Evolutionary conservation across 1,140 invertebrate species (phyloP), one percentile per base, ranked within the genome.

Genomic region (Drosophila bocqueti): DNA sequence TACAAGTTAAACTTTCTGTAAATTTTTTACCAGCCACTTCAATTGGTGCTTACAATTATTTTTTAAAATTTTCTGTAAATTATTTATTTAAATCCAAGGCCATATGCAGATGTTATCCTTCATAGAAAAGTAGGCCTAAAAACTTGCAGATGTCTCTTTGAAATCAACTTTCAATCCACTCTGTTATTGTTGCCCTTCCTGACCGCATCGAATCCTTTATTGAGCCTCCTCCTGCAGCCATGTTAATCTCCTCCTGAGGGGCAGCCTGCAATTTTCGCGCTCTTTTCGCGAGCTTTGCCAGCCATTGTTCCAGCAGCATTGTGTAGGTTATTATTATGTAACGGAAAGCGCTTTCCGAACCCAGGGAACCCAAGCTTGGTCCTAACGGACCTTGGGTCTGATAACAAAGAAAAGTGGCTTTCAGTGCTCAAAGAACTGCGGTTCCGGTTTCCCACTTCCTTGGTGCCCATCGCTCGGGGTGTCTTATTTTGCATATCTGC

Each of bases 191-290:
- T 40, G 36, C 46, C 29, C 24, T 24, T 65, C 61, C 61, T 38
- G 62, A 42, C 52, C 54, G 26, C 45, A 31, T 42, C 38, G 16
- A 73, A 73, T 72, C 50, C 38, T 31, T 43, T 18, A 38, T 21
- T 18, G 36, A 52, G 45, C 50, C 72, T 60, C 45, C 36, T 40
- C 45, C 36, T 49, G 45, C 36, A 50, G 5, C 6, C 29, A 38
- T 36, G 16, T 13, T 5, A 67, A 67, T 29, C 62, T 45, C 45
- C 43, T 29, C 38, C 43, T 21, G 29, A 10, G 57, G 49, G 57
- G 49, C 63, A 68, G 59, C 63, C 55, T 43, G 71, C 62, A 76
- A 64, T 31, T 86, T 86, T 87, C 72, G 59, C 84, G 80, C 84
- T 68, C 61, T 71, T 89, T 89, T 80, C 38, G 24, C 29, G 40